Percentiles rank a stretch among this genome's conserved stretches.
phyloP scores from a whole-genome alignment of 2,797 vertebrate species.

The Alectoris magna region DNA sequence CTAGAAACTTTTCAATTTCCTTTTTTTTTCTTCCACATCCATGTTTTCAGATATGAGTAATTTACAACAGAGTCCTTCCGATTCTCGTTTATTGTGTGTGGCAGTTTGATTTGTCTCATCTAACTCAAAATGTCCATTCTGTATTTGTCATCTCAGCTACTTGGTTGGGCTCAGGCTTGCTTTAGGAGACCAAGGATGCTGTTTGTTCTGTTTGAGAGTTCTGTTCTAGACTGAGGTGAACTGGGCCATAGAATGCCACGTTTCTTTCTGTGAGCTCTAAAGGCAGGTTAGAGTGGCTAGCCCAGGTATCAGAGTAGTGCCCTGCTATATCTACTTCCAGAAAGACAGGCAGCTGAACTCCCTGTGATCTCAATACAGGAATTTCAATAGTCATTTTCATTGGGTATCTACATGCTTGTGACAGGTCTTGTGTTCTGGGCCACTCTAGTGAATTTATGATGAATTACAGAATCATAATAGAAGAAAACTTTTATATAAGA shows the following conservation, averaged over 20 bases:
- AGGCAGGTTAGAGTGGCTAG: background rate
- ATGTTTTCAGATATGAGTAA: background rate
- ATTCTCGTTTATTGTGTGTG: background rate
- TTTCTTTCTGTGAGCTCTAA: background rate
- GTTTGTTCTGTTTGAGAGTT: background rate
- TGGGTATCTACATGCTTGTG: background rate
- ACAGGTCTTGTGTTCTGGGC: background rate
- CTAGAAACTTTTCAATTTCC: background rate
- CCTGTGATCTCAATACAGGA: background rate
- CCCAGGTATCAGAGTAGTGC: background rate
- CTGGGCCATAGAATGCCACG: fast-evolving
- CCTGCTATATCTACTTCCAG: background rate
- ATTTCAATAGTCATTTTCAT: background rate
- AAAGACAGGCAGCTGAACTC: background rate
- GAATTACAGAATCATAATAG: background rate
- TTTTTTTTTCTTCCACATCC: background rate
- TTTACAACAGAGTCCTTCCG: background rate
- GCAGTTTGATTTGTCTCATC: background rate
- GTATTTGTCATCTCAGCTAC: background rate
- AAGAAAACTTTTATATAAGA: background rate
- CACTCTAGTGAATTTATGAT: background rate
- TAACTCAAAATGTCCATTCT: background rate
- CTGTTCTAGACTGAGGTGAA: background rate
- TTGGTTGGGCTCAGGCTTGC: background rate
- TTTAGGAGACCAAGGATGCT: background rate